Base-by-base conservation (phyloP, 1,140 invertebrate species). In the Penaeus japonicus region DNA sequence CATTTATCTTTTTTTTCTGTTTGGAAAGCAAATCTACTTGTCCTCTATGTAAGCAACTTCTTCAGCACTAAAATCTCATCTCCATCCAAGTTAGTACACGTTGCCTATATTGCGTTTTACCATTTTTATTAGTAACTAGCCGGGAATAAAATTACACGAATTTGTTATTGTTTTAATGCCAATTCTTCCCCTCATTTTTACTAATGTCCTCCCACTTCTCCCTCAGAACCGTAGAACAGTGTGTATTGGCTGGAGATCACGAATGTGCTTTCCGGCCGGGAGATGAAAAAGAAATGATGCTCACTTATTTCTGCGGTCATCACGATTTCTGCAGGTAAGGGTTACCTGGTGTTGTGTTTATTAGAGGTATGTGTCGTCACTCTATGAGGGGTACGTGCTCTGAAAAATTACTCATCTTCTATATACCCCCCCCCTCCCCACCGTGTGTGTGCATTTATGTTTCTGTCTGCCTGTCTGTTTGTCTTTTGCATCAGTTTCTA, bases 291-390 rank as follows among this genome's bases (percentile, higher is more conserved):
- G 87, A 88, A 35, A 77, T 53, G 35, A 59, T 84, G 65, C 59
- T 88, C 20, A 88, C 80, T 57, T 88, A 77, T 55, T 88, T 88
- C 81, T 88, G 87, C 24, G 87, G 87, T 5, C 87, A 88, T 70
- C 55, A 88, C 5, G 54, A 75, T 10, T 55, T 57, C 57, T 85
- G 84, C 53, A 77, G 73, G 84, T 85, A 18, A 35, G 70, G 39
- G 55, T 83, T 18, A 15, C 12, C 17, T 84, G 7, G 32, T 47
- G n/a, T 35, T 35, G 2, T 35, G 4, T 35, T 35, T 35, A 4
- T n/a, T n/a, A n/a, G n/a, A n/a, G n/a, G n/a, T n/a, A n/a, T n/a
- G n/a, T n/a, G n/a, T n/a, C n/a, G n/a, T n/a, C n/a, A n/a, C n/a
- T n/a, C n/a, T n/a, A n/a, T n/a, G n/a, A n/a, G n/a, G n/a, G n/a